Evolutionary conservation across 1,140 invertebrate genomes (phyloP), one percentile per base, ranked within the genome.

Genomic region (Tachypleus tridentatus): DNA sequence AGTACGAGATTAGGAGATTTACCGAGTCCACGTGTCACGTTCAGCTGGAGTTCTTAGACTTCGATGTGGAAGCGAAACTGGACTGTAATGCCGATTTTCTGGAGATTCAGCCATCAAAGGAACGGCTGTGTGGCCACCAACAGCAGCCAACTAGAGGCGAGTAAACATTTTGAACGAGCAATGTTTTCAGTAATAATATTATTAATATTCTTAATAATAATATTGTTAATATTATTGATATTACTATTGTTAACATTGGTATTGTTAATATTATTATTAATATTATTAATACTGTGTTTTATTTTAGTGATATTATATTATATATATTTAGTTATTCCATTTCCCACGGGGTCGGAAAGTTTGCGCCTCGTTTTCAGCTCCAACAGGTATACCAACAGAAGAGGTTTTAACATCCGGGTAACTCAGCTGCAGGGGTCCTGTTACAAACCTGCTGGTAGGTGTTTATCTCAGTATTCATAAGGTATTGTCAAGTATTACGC

Each of bases 351-450:
- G 49, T 62, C 64, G 48, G 58, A 66, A 51, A 51, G 62, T 4
- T 52, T 70, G 10, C 49, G 67, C 6, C 60, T 73, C 51, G 70
- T 71, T 3, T 73, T 73, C 63, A 61, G 65, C 7, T 70, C 71
- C 2, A 71, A 73, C 64, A 61, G 67, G 3, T 67, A 71, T 49
- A 68, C 58, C 8, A 64, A 64, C 47, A 51, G 69, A 47, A 57
- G 66, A n/a, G 72, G 72, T 10, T 73, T 73, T 51, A 64, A 73
- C 58, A 63, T 71, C 4, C 48, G 67, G n/a, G 51, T 70, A 4
- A 59, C 66, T 29, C 72, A 73, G 57, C 61, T 73, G 5, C 52
- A 64, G 6, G 68, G 70, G 57, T 72, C 71, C 4, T 72, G 70
- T 60, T 64, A 67, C 29, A 64, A 62, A 48, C 65, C 64, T 11